Base-by-base conservation (phyloP, 2,113 vertebrate species). In the Lampris incognitus region DNA sequence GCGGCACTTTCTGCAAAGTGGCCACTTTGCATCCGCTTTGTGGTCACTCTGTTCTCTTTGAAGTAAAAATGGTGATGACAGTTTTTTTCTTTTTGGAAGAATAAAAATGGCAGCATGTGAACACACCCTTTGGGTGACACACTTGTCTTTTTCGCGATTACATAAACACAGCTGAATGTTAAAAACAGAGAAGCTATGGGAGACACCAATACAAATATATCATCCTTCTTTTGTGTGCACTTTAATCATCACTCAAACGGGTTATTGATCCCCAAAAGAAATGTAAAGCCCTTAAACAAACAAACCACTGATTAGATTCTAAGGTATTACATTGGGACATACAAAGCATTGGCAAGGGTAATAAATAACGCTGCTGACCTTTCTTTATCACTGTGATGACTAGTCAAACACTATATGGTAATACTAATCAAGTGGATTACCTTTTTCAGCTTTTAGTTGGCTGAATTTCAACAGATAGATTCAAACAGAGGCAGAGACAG, bases 271-370 rank as follows among this genome's bases (percentile, higher is more conserved):
- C 3, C 65, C 65, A 10, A 2, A 51, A 54, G 65, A 51, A 52
- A 13, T 39, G 38, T 2, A 40, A 6, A 54, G 24, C 46, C 11
- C 1, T 41, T 48, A 36, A 37, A 76, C 69, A 79, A 58, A 65
- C 54, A 38, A n/a, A 3, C 24, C 11, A 58, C 37, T 38, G 65
- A 55, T 38, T 58, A 6, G 2, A 70, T 72, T 68, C 38, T 2
- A 70, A 49, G 24, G 52, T 75, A 71, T 73, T 73, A 74, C 24
- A 78, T 71, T 79, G 44, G 57, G 9, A 69, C 51, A 68, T 7
- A 56, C 40, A 55, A 11, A 61, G 60, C 50, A 57, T 9, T 41
- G 70, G 51, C 39, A 48, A 9, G 58, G 52, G 42, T 54, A 70
- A 69, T 67, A 48, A 42, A 76, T 66, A 56, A 76, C 41, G 50